These are phyloP conservation scores for Cephalopterus ornatus DNA, from an alignment of 2,113 vertebrate species.

Conservation along the genomic window DNA sequence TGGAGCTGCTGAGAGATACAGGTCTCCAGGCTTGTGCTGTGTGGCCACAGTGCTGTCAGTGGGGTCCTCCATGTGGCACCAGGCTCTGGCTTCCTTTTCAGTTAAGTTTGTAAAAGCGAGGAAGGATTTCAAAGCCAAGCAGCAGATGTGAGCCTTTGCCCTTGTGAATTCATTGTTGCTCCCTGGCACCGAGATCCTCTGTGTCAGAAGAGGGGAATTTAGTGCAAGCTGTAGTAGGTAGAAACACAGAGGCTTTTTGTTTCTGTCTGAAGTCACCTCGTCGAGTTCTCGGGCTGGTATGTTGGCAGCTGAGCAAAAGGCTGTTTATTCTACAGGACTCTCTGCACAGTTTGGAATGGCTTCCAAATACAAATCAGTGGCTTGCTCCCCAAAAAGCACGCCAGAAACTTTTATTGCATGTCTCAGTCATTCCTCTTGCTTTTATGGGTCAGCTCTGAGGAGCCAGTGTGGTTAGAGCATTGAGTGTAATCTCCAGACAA, in stretches of 20 bases:
- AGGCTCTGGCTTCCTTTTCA: background rate
- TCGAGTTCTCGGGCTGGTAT: background rate
- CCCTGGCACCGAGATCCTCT: background rate
- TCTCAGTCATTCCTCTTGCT: background rate
- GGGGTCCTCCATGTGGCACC: accelerated
- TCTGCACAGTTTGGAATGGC: background rate
- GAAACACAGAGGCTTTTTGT: background rate
- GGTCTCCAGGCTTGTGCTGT: background rate
- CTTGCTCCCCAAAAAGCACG: slow-evolving; percentile 19
- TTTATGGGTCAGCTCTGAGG: background rate
- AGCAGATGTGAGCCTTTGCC: background rate
- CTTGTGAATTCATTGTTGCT: background rate
- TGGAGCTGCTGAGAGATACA: background rate
- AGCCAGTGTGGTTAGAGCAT: slow-evolving; percentile 13
- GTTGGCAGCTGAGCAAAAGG: slow-evolving; percentile 43
- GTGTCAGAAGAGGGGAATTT: background rate
- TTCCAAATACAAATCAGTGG: slow-evolving; percentile 8
- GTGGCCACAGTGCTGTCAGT: background rate
- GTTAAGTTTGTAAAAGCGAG: background rate
- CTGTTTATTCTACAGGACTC: background rate
- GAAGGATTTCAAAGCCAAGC: background rate
- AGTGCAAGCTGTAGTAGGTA: background rate
- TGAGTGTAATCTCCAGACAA: background rate
- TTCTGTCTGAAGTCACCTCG: background rate
- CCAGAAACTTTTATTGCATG: background rate